Evolutionary conservation across 2,888 invertebrate genomes (phyloP), one percentile per base, ranked within the genome.

Genomic region (Dusona sp.): DNA sequence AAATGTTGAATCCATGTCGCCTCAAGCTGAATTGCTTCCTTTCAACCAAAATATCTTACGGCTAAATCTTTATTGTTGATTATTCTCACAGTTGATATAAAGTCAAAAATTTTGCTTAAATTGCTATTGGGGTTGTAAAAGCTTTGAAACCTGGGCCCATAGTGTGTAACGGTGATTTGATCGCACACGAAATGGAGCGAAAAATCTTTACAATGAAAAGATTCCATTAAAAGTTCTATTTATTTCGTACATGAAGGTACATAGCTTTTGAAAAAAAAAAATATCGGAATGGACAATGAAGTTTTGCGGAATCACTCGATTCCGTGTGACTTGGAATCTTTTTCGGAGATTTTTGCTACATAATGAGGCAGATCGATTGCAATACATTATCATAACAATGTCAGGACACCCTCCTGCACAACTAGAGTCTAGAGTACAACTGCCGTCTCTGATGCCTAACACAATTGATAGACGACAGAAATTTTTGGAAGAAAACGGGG

Each of bases 361-460:
- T 93, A 94, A 93, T 92, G 93, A 93, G 92, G 90, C 91, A 89
- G 93, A 93, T 93, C 93, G 92, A 94, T 93, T 91, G 92, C 91
- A 78, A 79, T 86, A 84, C 81, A 94, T 94, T 94, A 93, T 88
- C 94, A 94, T 94, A 75, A 94, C 93, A 94, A 94, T 94, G 88
- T 88, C 72, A 86, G 19, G 84, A 89, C 90, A 88, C 88, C 90
- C 92, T 87, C 79, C 83, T 79, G 79, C 48, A 48, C 64, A 70
- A 72, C 75, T 77, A 83, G 78, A 61, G 65, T 81, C 75, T 75
- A 74, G 72, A 72, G 25, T 73, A 65, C 75, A 77, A 83, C 85
- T 85, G 78, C 87, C 73, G 86, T 86, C 88, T 90, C 82, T 91
- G 90, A 90, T 89, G 89, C 90, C 88, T 91, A 91, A 91, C 90